Evolutionary conservation across 2,113 vertebrate genomes (phyloP).

Genomic region (Caretta caretta): DNA sequence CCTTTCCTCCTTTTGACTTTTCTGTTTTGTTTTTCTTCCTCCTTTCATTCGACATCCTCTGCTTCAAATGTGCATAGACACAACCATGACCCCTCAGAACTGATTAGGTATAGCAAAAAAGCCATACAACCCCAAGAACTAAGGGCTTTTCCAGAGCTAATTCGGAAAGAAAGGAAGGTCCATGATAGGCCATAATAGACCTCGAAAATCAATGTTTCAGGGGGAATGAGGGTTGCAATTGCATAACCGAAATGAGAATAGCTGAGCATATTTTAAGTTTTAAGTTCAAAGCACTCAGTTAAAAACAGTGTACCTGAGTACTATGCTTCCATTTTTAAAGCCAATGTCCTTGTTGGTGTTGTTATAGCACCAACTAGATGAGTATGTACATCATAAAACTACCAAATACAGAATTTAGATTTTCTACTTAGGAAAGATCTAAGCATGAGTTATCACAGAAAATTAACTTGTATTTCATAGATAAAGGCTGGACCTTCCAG

Average conservation of each 20-base stretch:
- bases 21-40: not conserved
- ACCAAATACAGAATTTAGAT: not conserved
- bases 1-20: not conserved
- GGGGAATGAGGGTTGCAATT: not conserved
- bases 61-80: not conserved
- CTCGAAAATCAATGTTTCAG: not conserved
- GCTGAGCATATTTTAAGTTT: not conserved
- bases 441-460: not conserved
- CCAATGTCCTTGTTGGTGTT: not conserved
- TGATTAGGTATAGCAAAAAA: not conserved
- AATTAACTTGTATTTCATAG: not conserved
- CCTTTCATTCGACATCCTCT: not conserved
- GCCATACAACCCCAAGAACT: not conserved
- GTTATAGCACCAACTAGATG: not conserved
- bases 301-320: not conserved
- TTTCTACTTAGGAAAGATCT: not conserved
- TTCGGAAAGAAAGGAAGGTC: not conserved
- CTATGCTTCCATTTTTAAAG: not conserved
- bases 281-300: not conserved
- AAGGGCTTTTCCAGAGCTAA: not conserved
- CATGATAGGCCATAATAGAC: not conserved
- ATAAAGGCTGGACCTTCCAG: not conserved
- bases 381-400: not conserved
- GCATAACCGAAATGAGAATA: not conserved
- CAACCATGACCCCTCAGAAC: not conserved